Conservation (phyloP, 1,140 invertebrate species). For the Sycophaga agraensis region DNA sequence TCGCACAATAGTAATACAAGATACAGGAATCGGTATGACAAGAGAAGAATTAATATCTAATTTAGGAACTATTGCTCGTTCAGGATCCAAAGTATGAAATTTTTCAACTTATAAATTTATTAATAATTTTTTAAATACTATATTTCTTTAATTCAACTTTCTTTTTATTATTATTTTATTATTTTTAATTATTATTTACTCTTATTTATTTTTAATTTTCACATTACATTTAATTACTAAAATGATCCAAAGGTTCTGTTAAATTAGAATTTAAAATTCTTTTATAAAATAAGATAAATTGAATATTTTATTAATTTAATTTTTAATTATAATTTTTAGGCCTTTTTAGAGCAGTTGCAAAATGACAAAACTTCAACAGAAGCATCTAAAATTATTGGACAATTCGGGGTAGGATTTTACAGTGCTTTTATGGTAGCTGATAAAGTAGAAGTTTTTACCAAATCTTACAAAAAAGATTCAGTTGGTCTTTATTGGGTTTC, state of each 20-base stretch:
- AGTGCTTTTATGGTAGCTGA: constrained; percentile 96
- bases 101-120: constrained; percentile 11
- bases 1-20: constrained; percentile 85
- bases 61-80: constrained; percentile 92
- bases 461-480: constrained; percentile 62
- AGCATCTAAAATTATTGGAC: constrained; percentile 87
- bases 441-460: constrained; percentile 89
- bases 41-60: constrained; percentile 88
- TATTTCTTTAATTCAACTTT: no score
- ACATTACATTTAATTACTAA: neutral
- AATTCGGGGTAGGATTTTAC: constrained; percentile 98
- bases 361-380: constrained; percentile 65
- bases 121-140: neutral
- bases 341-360: constrained; percentile 84
- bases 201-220: neutral
- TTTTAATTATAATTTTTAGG: constrained; percentile 51
- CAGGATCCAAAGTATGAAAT: constrained; percentile 82
- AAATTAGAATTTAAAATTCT: no score
- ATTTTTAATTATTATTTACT: no score
- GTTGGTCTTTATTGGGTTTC: constrained; percentile 83
- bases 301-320: constrained; percentile 11
- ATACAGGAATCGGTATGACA: constrained; percentile 93
- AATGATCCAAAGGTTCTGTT: no score
- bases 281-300: no score
- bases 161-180: no score